Evolutionary conservation across 2,888 invertebrate genomes (phyloP), one percentile per base, ranked within the genome.

Genomic region (Temnothorax ravouxi): DNA sequence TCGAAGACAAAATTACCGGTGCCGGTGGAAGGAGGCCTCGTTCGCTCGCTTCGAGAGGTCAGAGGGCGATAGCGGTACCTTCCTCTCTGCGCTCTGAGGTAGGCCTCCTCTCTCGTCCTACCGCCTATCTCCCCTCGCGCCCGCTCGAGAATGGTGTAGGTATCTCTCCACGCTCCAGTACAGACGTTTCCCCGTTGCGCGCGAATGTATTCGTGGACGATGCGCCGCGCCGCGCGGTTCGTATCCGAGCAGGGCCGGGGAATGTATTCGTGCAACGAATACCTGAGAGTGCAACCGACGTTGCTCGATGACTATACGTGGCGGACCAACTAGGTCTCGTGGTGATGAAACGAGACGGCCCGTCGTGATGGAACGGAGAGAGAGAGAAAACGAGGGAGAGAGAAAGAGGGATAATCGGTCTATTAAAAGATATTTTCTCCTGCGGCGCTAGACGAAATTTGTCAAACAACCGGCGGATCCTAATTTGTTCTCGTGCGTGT

Each of bases 11-110:
- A 93, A 93, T 93, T 93, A 93, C 93, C 92, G 91, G 93, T 93
- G 90, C 91, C 89, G 81, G 89, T 88, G 87, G 90, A 92, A 92
- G 93, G 91, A 93, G 93, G 91, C 89, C 92, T 92, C 89, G 92
- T 91, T 93, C 91, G 91, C 92, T 92, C 90, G 91, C 87, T 89
- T 91, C 85, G 91, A 87, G 93, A 90, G 94, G 94, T 94, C 94
- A 94, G 91, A 94, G 94, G 94, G 93, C 93, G 93, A 93, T 94
- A 94, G 94, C 94, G 94, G 94, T 94, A 94, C 93, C 93, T 90
- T 93, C 93, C 91, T 92, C 93, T 91, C 38, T 59, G 71, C 67
- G 50, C 66, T 83, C 66, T 83, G 86, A 88, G 89, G 89, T 87
- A 91, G 87, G 83, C 87, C 81, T 82, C 87, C 81, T 82, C 88